A percentile compares a stretch with the other conserved stretches of the same genome.
phyloP scores from a whole-genome alignment of 2,113 vertebrate species.

The Hippocampus abdominalis region DNA sequence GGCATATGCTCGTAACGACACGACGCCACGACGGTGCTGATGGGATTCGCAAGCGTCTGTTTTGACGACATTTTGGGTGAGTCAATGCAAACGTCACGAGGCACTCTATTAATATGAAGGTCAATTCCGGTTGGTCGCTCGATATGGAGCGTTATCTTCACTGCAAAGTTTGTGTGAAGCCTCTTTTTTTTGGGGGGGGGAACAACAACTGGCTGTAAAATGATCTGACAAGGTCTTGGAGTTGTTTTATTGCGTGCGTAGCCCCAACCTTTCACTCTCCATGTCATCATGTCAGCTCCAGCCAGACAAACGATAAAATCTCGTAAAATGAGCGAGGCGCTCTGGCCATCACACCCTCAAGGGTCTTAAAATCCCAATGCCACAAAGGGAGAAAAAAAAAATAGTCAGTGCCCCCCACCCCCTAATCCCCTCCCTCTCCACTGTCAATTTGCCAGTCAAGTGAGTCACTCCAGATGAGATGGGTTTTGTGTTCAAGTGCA shows the following conservation, averaged over 20 bases:
- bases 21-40: constrained; percentile 25
- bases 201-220: neutral
- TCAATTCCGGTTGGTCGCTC: neutral
- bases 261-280: neutral
- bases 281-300: constrained; percentile 24
- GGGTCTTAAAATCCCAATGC: constrained; percentile 21
- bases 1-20: constrained; percentile 16
- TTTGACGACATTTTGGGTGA: neutral
- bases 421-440: no score
- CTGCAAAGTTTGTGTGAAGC: no score
- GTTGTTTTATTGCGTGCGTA: neutral
- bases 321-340: constrained; percentile 39
- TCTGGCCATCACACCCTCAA: constrained; percentile 12
- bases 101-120: neutral
- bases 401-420: neutral
- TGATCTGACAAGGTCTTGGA: neutral
- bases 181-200: no score
- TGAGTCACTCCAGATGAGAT: neutral
- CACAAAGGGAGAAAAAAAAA: constrained; percentile 28
- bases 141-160: neutral
- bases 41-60: neutral
- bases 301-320: constrained; percentile 48
- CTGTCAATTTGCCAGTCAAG: neutral
- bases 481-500: no score
- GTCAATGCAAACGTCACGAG: constrained; percentile 16